These are phyloP conservation scores for Notothenia coriiceps DNA, from an alignment of 2,113 vertebrate genomes.

Conservation along the genomic window DNA sequence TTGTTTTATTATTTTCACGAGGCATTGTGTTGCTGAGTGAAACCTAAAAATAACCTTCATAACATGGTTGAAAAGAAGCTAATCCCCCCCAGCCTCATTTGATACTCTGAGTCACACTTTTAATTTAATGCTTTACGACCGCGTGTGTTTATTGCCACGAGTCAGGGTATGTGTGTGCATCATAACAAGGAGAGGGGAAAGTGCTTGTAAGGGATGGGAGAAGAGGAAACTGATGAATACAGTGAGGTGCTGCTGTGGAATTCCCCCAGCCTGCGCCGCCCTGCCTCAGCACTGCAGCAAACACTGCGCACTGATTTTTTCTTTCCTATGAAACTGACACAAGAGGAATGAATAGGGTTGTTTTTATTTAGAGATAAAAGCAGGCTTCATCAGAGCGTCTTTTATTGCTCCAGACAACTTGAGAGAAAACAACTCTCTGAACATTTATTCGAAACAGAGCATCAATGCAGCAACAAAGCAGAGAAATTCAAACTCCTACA, in stretches of 20 bases:
- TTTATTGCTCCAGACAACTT: slow-evolving; percentile 19
- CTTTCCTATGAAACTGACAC: neutral
- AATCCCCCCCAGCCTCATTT: slow-evolving; percentile 57
- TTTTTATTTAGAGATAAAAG: slow-evolving; percentile 20
- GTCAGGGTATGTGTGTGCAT: neutral
- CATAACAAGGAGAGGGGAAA: neutral
- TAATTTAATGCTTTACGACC: slow-evolving; percentile 55
- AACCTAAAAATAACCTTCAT: slow-evolving; percentile 69
- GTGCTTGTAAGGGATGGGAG: neutral
- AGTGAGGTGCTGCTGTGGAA: slow-evolving; percentile 21
- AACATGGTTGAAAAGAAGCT: slow-evolving; percentile 47
- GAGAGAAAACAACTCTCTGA: slow-evolving; percentile 20
- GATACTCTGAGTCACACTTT: slow-evolving; percentile 54
- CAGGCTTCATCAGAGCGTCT: neutral
- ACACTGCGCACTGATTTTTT: too few relatives aligned
- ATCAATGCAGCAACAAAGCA: slow-evolving; percentile 10
- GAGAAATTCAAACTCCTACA: neutral
- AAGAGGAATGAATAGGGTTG: neutral
- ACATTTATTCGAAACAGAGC: slow-evolving; percentile 31
- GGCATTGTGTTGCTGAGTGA: slow-evolving; percentile 42
- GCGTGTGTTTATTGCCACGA: slow-evolving; percentile 18
- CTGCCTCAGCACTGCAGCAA: slow-evolving; percentile 15
- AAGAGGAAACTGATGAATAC: slow-evolving; percentile 13
- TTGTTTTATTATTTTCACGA: slow-evolving; percentile 23
- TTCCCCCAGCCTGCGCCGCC: neutral